Base-by-base conservation (phyloP, 2,113 vertebrate species). In the Cololabis saira region DNA sequence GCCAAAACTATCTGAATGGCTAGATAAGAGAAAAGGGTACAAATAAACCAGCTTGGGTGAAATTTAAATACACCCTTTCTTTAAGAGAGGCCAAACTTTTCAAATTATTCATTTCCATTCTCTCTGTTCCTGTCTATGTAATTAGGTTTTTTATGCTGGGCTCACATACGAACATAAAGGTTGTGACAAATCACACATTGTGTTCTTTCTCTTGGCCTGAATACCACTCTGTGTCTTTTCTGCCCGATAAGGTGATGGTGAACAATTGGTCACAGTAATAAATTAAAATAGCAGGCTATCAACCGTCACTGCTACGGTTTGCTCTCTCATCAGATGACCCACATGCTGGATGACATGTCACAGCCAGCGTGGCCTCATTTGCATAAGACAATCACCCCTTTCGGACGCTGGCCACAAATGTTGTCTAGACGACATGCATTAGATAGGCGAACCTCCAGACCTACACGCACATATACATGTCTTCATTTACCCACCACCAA, bases 391-490 rank as follows among this genome's bases (percentile, higher is more conserved):
- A 93, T 96, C 95, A 94, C 90, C 89, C 90, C 81, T 87, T 85
- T 63, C 81, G 91, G 88, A 92, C 91, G 74, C 81, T 82, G 90
- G 91, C 91, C 94, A 94, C 69, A 80, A 92, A 93, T 95, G 93
- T 94, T 94, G 95, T 96, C 95, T 95, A 95, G 95, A 96, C 94
- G 92, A 95, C 94, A 93, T 93, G 92, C 92, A 93, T 96, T 89
- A 60, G 92, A 94, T 92, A 88, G 18, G 75, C 92, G 93, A 93
- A 90, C 94, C 94, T 92, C 92, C 89, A 47, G 52, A 58, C 64
- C 54, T 69, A 50, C 37, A 52, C 58, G 63, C 42, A 69, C 52
- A 54, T 45, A 45, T 77, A 65, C 59, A 47, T 17, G 47, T 40
- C 21, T 37, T 37, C 33, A 37, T 37, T 37, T 7, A 37, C 6